Evolutionary conservation across 2,113 vertebrate species (phyloP).

Genomic region (Ifrita kowaldi): DNA sequence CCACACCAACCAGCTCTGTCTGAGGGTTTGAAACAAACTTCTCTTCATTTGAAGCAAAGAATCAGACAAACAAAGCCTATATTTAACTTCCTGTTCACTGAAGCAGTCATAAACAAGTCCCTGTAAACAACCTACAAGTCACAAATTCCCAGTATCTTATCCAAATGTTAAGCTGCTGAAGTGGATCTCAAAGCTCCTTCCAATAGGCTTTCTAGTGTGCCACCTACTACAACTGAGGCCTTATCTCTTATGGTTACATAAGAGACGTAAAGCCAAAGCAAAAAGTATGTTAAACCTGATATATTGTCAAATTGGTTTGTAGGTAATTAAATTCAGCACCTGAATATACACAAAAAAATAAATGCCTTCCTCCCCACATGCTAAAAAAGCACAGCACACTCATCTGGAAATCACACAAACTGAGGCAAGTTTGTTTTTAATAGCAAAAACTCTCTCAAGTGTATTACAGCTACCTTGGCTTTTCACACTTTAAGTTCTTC

Average conservation of each 20-base stretch:
- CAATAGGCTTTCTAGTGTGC: not conserved
- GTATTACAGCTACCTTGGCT: not conserved
- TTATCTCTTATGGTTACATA: not conserved
- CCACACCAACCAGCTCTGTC: not conserved
- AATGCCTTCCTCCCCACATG: not conserved
- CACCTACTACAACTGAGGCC: not conserved
- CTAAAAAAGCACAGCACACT: not conserved
- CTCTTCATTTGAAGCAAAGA: not conserved
- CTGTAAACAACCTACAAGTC: not conserved
- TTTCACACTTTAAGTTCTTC: not conserved
- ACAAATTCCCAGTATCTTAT: not conserved
- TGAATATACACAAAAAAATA: not conserved
- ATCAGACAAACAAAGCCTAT: not conserved
- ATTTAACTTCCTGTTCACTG: conserved; percentile 14
- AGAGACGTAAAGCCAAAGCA: not conserved
- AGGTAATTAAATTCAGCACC: not conserved
- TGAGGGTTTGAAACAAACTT: not conserved
- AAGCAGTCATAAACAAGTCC: not conserved
- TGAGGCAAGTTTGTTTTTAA: not conserved
- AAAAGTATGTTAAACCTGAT: not conserved
- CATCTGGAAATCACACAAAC: not conserved
- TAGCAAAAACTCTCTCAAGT: not conserved
- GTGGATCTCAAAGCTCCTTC: conserved; percentile 21
- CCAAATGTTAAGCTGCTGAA: conserved; percentile 39
- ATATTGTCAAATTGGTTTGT: not conserved